Evolutionary conservation across 2,797 vertebrate genomes (phyloP).

Genomic region (Sebastes glaucus): DNA sequence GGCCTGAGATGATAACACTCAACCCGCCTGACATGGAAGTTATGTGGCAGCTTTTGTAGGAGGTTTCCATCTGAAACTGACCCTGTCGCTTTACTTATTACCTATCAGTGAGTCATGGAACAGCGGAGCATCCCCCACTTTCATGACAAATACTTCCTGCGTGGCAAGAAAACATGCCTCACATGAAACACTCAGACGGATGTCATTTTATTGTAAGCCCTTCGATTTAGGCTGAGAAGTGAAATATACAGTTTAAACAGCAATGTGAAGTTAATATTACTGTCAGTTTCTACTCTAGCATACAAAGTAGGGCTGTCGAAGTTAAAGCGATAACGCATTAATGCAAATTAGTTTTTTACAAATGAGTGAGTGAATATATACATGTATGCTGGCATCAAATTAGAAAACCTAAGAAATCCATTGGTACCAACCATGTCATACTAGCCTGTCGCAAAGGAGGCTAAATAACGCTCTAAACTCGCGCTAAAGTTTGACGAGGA

Average conservation of each 20-base stretch:
- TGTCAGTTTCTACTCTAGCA: not conserved
- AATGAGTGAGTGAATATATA: too few relatives aligned
- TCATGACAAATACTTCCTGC: conserved; percentile 15
- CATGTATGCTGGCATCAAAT: too few relatives aligned
- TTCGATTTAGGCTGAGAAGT: not conserved
- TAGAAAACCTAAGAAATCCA: too few relatives aligned
- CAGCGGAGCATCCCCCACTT: not conserved
- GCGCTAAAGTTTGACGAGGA: too few relatives aligned
- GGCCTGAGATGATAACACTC: conserved; percentile 1
- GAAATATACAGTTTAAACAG: not conserved
- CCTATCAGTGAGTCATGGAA: conserved; percentile 15
- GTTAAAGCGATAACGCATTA: too few relatives aligned
- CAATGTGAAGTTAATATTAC: not conserved
- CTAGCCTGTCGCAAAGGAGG: too few relatives aligned
- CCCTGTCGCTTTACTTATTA: not conserved
- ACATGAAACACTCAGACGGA: not conserved
- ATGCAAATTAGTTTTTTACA: too few relatives aligned
- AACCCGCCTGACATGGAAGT: not conserved
- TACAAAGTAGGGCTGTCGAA: too few relatives aligned
- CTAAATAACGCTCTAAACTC: too few relatives aligned
- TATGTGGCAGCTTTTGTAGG: not conserved
- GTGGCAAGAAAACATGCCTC: not conserved
- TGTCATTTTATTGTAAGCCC: not conserved
- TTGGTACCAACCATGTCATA: too few relatives aligned
- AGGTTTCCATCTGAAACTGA: conserved; percentile 17